Conservation (phyloP, 1,140 invertebrate species). For the Drosophila ohnishii region DNA sequence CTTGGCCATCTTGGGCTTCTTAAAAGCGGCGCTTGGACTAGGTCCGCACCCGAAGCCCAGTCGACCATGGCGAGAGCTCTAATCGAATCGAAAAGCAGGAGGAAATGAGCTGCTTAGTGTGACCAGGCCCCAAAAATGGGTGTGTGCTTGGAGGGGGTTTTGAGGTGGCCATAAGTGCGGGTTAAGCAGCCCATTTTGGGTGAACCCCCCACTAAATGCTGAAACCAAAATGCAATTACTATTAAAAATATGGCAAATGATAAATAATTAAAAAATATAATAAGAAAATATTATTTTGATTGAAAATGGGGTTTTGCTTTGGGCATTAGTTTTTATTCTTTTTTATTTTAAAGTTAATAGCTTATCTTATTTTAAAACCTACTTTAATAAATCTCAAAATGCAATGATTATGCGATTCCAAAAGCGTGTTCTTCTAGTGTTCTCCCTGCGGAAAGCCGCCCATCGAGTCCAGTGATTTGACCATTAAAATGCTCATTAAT, state of each 20-base stretch:
- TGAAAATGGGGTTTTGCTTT: too few relatives aligned
- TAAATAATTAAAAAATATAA: too few relatives aligned
- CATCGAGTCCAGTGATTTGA: constrained; percentile 25
- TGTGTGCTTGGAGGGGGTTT: not conserved
- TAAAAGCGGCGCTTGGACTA: constrained; percentile 12
- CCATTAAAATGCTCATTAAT: constrained; percentile 50
- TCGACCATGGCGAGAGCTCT: constrained; percentile 16
- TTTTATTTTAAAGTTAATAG: too few relatives aligned
- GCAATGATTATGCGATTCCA: not conserved
- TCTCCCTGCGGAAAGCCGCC: not conserved
- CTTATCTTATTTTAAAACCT: too few relatives aligned
- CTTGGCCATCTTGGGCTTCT: constrained; percentile 16
- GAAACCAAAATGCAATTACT: too few relatives aligned
- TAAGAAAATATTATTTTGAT: too few relatives aligned
- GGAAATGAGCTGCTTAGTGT: constrained; percentile 39
- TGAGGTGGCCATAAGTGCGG: constrained; percentile 20
- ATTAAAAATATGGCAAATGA: too few relatives aligned
- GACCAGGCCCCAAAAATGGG: constrained; percentile 7
- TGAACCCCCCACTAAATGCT: not conserved
- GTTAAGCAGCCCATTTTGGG: too few relatives aligned
- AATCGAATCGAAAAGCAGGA: not conserved
- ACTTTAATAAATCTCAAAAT: not conserved
- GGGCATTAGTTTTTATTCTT: too few relatives aligned
- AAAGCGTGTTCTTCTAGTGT: not conserved
- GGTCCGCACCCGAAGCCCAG: constrained; percentile 13